Percentiles rank a stretch among this genome's conserved stretches.
Conservation (phyloP, 2,113 vertebrate species). For the Catharus bicknelli region DNA sequence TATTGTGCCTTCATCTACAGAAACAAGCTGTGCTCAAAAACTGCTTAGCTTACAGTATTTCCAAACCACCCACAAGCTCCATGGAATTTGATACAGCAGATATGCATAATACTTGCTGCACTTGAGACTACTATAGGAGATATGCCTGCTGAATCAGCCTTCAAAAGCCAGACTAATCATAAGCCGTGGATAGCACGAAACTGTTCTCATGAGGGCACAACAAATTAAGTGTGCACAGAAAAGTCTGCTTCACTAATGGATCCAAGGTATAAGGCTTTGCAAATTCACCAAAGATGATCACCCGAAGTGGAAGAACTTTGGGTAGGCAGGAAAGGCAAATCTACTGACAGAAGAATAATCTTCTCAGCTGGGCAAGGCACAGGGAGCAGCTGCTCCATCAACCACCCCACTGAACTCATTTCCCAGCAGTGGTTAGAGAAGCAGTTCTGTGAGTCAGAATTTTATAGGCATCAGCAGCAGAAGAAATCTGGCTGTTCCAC, state of each 20-base stretch:
- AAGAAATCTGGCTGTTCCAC: constrained; percentile 25
- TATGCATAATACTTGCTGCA: constrained; percentile 65
- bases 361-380: constrained; percentile 43
- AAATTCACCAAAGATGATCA: constrained; percentile 51
- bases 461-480: constrained; percentile 59
- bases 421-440: constrained; percentile 63
- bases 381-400: constrained; percentile 63
- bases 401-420: constrained; percentile 62
- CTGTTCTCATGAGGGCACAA: constrained; percentile 50
- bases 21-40: constrained; percentile 61
- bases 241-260: constrained; percentile 53
- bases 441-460: constrained; percentile 51
- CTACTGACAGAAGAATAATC: constrained; percentile 51
- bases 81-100: constrained; percentile 67
- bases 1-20: constrained; percentile 50
- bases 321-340: constrained; percentile 47
- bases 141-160: constrained; percentile 63
- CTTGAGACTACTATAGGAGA: constrained; percentile 59
- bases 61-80: constrained; percentile 62
- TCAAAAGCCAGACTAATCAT: constrained; percentile 59
- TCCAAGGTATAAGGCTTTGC: not conserved
- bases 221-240: constrained; percentile 34
- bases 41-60: constrained; percentile 58
- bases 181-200: constrained; percentile 47
- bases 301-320: not conserved